Conservation (phyloP, 1,140 invertebrate species). For the Pseudomyrmex cubaensis region DNA sequence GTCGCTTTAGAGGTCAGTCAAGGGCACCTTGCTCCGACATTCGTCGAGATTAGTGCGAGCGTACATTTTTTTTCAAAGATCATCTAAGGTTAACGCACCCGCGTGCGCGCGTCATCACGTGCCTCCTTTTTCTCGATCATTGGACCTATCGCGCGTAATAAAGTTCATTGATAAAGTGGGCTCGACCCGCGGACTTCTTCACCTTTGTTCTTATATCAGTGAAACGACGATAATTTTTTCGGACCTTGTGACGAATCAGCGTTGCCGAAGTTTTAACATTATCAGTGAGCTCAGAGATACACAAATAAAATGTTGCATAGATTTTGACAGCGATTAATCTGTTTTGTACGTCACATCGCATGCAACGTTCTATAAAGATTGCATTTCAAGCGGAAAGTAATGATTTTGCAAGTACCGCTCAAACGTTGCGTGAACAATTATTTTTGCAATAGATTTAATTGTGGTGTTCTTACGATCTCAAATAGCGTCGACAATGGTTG, state of each 20-base stretch:
- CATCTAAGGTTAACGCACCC: constrained; percentile 58
- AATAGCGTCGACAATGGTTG: constrained; percentile 1
- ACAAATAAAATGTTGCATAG: too few species aligned
- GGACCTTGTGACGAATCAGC: neutral
- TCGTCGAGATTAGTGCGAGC: constrained; percentile 58
- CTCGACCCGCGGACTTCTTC: neutral
- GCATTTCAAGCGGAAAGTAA: neutral
- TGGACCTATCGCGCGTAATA: constrained; percentile 1
- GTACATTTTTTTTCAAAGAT: constrained; percentile 7
- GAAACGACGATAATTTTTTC: neutral
- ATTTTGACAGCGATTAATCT: too few species aligned
- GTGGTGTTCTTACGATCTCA: neutral
- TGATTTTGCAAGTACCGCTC: neutral
- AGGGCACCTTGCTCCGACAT: constrained; percentile 78
- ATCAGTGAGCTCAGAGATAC: neutral
- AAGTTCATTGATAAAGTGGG: constrained; percentile 7
- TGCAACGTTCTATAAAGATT: too few species aligned
- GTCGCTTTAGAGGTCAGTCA: constrained; percentile 74
- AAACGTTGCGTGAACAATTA: too few species aligned
- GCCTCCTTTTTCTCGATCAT: neutral
- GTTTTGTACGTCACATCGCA: too few species aligned
- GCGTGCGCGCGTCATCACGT: too few species aligned
- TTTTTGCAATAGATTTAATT: neutral
- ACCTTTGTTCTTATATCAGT: neutral
- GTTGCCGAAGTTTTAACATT: neutral